Conservation (phyloP, 2,113 vertebrate species). For the Mormyrus lacerda region DNA sequence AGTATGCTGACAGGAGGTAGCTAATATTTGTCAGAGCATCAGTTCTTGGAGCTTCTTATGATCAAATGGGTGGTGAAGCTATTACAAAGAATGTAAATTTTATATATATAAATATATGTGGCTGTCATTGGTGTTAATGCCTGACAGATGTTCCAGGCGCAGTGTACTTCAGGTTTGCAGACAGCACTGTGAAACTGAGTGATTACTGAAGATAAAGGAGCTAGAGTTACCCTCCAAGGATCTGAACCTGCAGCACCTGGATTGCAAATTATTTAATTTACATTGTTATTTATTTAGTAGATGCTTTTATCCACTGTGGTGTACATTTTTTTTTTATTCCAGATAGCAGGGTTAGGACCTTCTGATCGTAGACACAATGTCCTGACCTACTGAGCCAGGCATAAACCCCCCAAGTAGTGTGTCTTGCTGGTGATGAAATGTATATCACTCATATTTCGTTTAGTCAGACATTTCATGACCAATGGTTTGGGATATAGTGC, state of each 20-base stretch:
- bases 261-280: no score
- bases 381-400: neutral
- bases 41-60: neutral
- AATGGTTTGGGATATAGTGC: neutral
- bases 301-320: neutral
- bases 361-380: neutral
- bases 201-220: neutral
- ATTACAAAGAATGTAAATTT: neutral
- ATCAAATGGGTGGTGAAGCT: neutral
- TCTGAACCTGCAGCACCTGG: neutral
- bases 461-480: neutral
- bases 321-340: neutral
- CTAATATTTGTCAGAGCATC: neutral
- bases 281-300: neutral
- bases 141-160: neutral
- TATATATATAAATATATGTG: neutral
- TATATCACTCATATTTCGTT: neutral
- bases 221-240: neutral
- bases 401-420: neutral
- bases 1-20: neutral
- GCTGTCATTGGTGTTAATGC: neutral
- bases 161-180: neutral
- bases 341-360: neutral
- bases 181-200: neutral
- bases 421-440: neutral